A percentile compares a stretch with the other conserved stretches of the same genome.
Conservation (phyloP, 2,797 vertebrate genomes). For the Xiphorhynchus erythropygius region DNA sequence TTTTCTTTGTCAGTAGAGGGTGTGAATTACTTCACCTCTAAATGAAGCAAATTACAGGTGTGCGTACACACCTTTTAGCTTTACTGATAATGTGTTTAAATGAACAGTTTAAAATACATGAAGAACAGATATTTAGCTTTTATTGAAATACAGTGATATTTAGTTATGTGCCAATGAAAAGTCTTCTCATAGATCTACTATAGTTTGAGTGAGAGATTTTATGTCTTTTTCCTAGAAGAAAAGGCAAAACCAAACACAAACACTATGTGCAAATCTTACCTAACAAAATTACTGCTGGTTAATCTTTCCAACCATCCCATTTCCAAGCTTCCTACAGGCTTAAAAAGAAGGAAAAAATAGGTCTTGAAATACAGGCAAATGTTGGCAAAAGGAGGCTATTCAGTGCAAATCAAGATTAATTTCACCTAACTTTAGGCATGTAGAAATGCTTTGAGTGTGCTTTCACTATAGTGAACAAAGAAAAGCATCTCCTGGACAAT, state of each 20-base stretch:
- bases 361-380: neutral
- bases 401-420: neutral
- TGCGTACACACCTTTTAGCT: neutral
- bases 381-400: neutral
- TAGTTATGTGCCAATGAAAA: neutral
- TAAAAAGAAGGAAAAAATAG: neutral
- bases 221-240: neutral
- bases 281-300: neutral
- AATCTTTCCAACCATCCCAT: neutral
- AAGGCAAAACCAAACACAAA: neutral
- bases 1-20: neutral
- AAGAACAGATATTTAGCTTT: neutral
- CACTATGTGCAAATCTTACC: neutral
- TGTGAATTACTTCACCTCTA: neutral
- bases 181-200: neutral
- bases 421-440: neutral
- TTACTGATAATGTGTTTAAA: neutral
- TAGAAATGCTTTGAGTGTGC: neutral
- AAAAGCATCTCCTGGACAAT: neutral
- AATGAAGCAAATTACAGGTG: neutral
- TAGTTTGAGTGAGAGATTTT: neutral
- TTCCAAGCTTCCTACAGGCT: neutral
- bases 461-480: neutral
- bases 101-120: neutral
- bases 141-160: neutral